Percentiles rank a stretch among this genome's conserved stretches.
phyloP scores from a whole-genome alignment of 2,888 invertebrate genomes.

The Dynastes maya region DNA sequence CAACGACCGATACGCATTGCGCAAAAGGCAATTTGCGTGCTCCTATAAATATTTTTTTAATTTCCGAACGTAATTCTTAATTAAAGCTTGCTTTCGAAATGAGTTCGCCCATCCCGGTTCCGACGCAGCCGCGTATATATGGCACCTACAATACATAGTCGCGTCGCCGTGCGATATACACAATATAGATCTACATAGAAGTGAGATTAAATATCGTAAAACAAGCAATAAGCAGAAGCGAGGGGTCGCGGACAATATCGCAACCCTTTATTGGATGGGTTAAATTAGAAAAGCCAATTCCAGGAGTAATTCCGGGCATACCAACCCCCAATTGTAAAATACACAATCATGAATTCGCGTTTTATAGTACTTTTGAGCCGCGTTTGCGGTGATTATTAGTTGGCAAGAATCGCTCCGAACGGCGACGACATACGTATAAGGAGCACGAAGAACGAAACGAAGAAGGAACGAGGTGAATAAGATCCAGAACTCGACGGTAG shows the following conservation, averaged over 20 bases:
- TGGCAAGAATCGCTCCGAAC: slow-evolving; percentile 55
- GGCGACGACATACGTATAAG: slow-evolving; percentile 2
- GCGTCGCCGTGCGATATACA: slow-evolving; percentile 14
- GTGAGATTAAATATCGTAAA: slow-evolving; percentile 66
- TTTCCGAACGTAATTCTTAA: slow-evolving; percentile 44
- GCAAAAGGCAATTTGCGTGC: slow-evolving; percentile 31
- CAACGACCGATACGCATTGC: slow-evolving; percentile 21
- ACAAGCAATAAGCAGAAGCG: slow-evolving; percentile 65
- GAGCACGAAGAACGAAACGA: slow-evolving; percentile 1
- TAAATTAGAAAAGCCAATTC: slow-evolving; percentile 69
- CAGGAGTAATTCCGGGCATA: slow-evolving; percentile 65
- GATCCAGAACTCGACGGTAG: slow-evolving; percentile 11
- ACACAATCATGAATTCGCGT: slow-evolving; percentile 66
- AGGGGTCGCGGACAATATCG: slow-evolving; percentile 65
- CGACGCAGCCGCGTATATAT: slow-evolving; percentile 9
- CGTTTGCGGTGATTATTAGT: slow-evolving; percentile 65
- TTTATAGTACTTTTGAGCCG: slow-evolving; percentile 64
- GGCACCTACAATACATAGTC: slow-evolving; percentile 18
- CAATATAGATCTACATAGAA: slow-evolving; percentile 40
- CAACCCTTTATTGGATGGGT: slow-evolving; percentile 68
- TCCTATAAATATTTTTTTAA: slow-evolving; percentile 43
- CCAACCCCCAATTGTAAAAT: slow-evolving; percentile 67
- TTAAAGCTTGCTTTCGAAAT: slow-evolving; percentile 30
- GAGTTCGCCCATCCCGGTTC: slow-evolving; percentile 7
- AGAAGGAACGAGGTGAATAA: slow-evolving; percentile 20